Evolutionary conservation across 2,797 vertebrate species (phyloP).

Genomic region (Sebastes kiyomatsui): DNA sequence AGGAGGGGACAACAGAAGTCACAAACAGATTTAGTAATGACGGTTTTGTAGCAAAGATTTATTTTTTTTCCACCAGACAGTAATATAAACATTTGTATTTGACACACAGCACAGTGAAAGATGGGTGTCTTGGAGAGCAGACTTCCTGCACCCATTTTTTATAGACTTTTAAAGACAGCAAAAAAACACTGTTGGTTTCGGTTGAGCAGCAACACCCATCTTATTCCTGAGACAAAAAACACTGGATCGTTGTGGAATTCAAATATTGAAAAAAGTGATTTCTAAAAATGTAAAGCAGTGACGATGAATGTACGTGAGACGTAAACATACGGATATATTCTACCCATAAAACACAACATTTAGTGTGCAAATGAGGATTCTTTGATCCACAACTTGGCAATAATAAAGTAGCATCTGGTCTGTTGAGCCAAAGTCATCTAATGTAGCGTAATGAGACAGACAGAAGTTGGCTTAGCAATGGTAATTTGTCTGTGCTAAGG

Average conservation of each 20-base stretch:
- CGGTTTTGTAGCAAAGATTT: slow-evolving; percentile 61
- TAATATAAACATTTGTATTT: slow-evolving; percentile 59
- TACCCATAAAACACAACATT: slow-evolving; percentile 8
- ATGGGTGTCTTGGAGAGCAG: slow-evolving; percentile 37
- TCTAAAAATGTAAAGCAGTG: neutral
- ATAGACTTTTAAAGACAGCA: slow-evolving; percentile 23
- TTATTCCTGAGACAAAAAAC: slow-evolving; percentile 70
- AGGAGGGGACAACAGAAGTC: neutral
- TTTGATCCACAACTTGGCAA: neutral
- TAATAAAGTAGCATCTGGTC: neutral
- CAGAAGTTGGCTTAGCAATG: neutral
- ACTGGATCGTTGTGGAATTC: slow-evolving; percentile 38
- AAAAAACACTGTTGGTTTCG: slow-evolving; percentile 1
- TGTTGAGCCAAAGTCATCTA: neutral
- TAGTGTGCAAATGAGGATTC: slow-evolving; percentile 32
- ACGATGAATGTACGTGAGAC: slow-evolving; percentile 16
- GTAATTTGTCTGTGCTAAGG: neutral
- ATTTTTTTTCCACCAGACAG: slow-evolving; percentile 43
- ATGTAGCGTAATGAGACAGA: neutral
- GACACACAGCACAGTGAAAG: slow-evolving; percentile 55
- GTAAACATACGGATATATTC: slow-evolving; percentile 37
- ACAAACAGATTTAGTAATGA: slow-evolving; percentile 4
- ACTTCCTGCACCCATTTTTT: neutral
- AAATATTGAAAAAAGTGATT: slow-evolving; percentile 15
- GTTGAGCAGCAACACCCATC: slow-evolving; percentile 39